These are phyloP conservation scores for Catostomus latipinnis DNA, from an alignment of 2,797 vertebrate genomes.

Conservation along the genomic window DNA sequence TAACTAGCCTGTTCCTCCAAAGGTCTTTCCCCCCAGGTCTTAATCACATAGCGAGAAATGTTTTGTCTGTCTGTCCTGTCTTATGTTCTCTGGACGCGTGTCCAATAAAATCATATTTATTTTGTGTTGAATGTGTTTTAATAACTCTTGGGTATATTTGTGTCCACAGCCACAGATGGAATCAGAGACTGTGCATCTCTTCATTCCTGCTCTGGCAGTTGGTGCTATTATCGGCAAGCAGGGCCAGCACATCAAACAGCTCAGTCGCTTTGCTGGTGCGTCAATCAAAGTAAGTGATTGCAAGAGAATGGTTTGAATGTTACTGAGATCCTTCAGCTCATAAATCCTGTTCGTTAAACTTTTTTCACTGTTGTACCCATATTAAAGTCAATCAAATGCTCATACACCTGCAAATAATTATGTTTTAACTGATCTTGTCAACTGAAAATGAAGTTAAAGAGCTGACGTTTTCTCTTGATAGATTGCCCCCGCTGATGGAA, in stretches of 20 bases:
- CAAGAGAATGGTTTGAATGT: background rate
- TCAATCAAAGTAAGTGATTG: conserved; percentile 91
- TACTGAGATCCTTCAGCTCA: too few relatives aligned
- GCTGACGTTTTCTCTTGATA: conserved; percentile 57
- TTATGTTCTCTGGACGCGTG: background rate
- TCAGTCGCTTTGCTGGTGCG: conserved; percentile 96
- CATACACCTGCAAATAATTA: too few relatives aligned
- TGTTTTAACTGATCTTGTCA: background rate
- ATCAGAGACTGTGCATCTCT: conserved; percentile 96
- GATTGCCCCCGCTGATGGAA: conserved; percentile 95
- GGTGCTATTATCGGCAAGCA: conserved; percentile 99
- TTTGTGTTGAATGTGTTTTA: background rate
- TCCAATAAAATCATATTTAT: background rate
- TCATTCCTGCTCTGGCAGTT: conserved; percentile 95
- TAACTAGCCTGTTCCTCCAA: background rate
- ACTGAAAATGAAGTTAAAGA: background rate
- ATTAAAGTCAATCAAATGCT: too few relatives aligned
- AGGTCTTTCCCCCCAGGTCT: background rate
- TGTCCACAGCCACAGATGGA: conserved; percentile 86
- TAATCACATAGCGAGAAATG: too few relatives aligned
- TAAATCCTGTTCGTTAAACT: too few relatives aligned
- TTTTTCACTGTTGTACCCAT: background rate
- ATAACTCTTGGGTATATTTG: conserved; percentile 25
- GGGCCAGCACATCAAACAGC: conserved; percentile 99
- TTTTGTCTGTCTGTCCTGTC: too few relatives aligned